A percentile compares a stretch with the other conserved stretches of the same genome.
phyloP scores from a whole-genome alignment of 2,888 invertebrate species.

The Neoitamus cyanurus region DNA sequence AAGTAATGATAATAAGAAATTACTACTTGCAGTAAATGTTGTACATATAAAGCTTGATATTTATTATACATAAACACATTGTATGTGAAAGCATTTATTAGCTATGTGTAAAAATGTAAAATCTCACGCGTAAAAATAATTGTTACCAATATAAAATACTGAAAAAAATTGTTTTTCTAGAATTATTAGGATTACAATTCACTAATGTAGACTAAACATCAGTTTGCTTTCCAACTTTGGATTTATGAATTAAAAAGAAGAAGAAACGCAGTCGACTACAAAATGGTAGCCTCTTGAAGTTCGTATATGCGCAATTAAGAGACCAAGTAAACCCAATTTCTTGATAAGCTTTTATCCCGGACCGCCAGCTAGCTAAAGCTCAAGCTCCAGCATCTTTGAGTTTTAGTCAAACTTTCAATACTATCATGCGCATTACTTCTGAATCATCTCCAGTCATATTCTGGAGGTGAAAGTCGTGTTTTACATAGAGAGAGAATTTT shows the following conservation, averaged over 20 bases:
- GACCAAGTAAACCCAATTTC: not conserved
- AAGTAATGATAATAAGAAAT: too few relatives aligned
- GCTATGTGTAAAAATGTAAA: too few relatives aligned
- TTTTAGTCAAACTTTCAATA: not conserved
- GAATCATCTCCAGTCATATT: not conserved
- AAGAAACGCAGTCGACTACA: not conserved
- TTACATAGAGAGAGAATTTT: not conserved
- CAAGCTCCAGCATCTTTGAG: not conserved
- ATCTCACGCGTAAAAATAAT: too few relatives aligned
- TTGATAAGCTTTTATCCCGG: slow-evolving; percentile 21
- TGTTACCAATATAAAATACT: too few relatives aligned
- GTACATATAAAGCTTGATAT: too few relatives aligned
- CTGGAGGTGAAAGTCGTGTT: not conserved
- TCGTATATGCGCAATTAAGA: not conserved
- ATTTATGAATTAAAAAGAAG: not conserved
- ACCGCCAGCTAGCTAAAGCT: slow-evolving; percentile 7
- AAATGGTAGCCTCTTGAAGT: not conserved
- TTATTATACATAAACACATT: too few relatives aligned
- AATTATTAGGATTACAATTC: too few relatives aligned
- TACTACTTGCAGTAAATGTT: too few relatives aligned
- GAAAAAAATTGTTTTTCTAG: too few relatives aligned
- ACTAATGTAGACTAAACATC: too few relatives aligned
- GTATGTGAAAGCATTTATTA: too few relatives aligned
- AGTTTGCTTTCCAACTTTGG: too few relatives aligned
- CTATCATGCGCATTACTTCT: not conserved